Evolutionary conservation across 2,113 vertebrate species (phyloP), one percentile per base, ranked within the genome.

Genomic region (Percopsis transmontana): DNA sequence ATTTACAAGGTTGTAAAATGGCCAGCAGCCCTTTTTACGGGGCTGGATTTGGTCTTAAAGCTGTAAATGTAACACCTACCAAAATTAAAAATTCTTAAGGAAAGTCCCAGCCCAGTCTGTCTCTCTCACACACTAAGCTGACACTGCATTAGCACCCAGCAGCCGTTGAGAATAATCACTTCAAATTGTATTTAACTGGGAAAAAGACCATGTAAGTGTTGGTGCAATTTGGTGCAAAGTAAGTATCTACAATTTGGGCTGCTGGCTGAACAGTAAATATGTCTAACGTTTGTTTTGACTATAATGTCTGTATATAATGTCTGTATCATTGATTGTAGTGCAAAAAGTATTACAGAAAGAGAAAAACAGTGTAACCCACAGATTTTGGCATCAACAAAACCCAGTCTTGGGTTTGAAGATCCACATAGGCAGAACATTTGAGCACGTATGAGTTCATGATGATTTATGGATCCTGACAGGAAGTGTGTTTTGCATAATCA

Each of bases 51-150:
- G 57, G 74, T 78, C 77, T 81, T 47, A 0, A 57, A 67, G 77
- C 75, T 68, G 75, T 91, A 90, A 91, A 91, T 83, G 79, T 91
- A 81, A 82, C 89, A 91, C 90, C 82, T 85, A 84, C 69, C 84
- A 76, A 87, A 84, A 90, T 89, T 78, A 87, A 86, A 91, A 88
- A 88, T 87, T 88, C 85, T 85, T 86, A 48, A 58, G 78, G 58
- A 86, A 79, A 82, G 68, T 63, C 55, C 74, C 68, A 63, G 59
- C 42, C 62, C 42, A 45, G 44, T 27, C 21, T 55, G 7, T 40
- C 54, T 27, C 21, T 55, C 16, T 40, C 54, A 57, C 20, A 21
- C 48, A 63, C 44, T 48, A 20, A 59, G 59, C 53, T 52, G 45
- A 13, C 61, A 58, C 18, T 16, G 5, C 12, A 16, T 79, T 51